These are phyloP conservation scores for Pandemis cinnamomeana DNA, from an alignment of 2,888 invertebrate genomes.

Conservation along the genomic window DNA sequence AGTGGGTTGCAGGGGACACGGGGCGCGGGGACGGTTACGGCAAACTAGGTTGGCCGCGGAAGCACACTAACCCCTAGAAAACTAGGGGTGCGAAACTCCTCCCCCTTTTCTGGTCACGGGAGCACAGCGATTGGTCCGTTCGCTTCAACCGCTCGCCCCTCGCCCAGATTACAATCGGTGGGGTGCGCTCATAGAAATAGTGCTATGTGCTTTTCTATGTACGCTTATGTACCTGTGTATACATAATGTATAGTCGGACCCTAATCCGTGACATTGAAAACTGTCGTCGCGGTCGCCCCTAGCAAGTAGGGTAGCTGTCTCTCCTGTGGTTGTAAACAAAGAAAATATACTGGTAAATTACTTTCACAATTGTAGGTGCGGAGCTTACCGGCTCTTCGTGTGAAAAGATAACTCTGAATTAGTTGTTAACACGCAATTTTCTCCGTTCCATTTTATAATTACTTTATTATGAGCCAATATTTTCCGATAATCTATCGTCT, in stretches of 20 bases:
- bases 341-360: not conserved
- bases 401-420: slow-evolving; percentile 1
- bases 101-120: slow-evolving; percentile 84
- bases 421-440: slow-evolving; percentile 9
- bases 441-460: not conserved
- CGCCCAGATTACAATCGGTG: slow-evolving; percentile 84
- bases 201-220: slow-evolving; percentile 76
- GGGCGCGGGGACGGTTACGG: slow-evolving; percentile 70
- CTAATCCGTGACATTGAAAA: slow-evolving; percentile 79
- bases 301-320: slow-evolving; percentile 18
- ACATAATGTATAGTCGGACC: slow-evolving; percentile 70
- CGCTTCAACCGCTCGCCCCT: slow-evolving; percentile 78
- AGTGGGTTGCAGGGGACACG: slow-evolving; percentile 68
- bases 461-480: not conserved
- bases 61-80: slow-evolving; percentile 85
- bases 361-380: slow-evolving; percentile 6
- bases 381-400: not conserved
- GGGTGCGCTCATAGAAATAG: slow-evolving; percentile 84
- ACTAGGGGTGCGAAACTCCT: slow-evolving; percentile 85
- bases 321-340: slow-evolving; percentile 35
- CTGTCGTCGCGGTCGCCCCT: slow-evolving; percentile 47
- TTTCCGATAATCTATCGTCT: not conserved
- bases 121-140: slow-evolving; percentile 82
- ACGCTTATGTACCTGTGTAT: slow-evolving; percentile 64
- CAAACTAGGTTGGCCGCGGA: slow-evolving; percentile 85